phyloP scores from a whole-genome alignment of 1,140 invertebrate species.

The Lordiphosa clarofinis region DNA sequence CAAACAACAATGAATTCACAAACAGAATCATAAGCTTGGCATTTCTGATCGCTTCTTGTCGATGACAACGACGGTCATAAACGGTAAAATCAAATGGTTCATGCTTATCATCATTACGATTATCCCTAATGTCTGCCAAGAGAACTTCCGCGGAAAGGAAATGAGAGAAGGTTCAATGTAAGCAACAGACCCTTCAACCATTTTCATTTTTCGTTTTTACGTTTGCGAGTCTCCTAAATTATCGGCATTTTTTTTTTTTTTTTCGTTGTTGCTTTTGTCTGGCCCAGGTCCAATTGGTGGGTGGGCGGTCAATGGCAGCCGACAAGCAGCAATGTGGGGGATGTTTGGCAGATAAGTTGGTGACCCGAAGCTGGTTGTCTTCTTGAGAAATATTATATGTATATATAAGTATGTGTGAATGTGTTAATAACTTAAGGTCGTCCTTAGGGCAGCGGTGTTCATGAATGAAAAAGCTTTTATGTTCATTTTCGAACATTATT shows the following conservation, averaged over 20 bases:
- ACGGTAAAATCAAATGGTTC: slow-evolving; percentile 70
- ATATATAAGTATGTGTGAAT: slow-evolving; percentile 49
- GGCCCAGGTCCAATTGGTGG: slow-evolving; percentile 22
- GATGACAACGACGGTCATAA: slow-evolving; percentile 62
- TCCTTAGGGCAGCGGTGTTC: slow-evolving; percentile 24
- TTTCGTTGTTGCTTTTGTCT: slow-evolving; percentile 14
- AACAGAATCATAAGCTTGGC: slow-evolving; percentile 25
- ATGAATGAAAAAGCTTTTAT: slow-evolving; percentile 69
- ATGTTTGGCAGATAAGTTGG: slow-evolving; percentile 53
- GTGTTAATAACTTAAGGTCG: slow-evolving; percentile 71
- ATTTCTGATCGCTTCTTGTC: slow-evolving; percentile 38
- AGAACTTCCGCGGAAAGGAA: slow-evolving; percentile 49
- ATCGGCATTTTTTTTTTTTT: slow-evolving; percentile 44
- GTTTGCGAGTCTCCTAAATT: slow-evolving; percentile 58
- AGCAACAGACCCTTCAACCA: slow-evolving; percentile 18
- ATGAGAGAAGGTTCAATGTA: slow-evolving; percentile 36
- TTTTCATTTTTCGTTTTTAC: slow-evolving; percentile 21
- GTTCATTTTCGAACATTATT: slow-evolving; percentile 73
- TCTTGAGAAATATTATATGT: slow-evolving; percentile 44
- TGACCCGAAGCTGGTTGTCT: slow-evolving; percentile 46
- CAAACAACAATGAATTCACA: slow-evolving; percentile 12
- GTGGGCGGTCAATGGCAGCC: slow-evolving; percentile 60
- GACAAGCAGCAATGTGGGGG: slow-evolving; percentile 27
- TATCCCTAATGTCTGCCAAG: slow-evolving; percentile 58
- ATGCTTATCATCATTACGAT: slow-evolving; percentile 77